Evolutionary conservation across 2,888 invertebrate species (phyloP).

Genomic region (Mimas tiliae): DNA sequence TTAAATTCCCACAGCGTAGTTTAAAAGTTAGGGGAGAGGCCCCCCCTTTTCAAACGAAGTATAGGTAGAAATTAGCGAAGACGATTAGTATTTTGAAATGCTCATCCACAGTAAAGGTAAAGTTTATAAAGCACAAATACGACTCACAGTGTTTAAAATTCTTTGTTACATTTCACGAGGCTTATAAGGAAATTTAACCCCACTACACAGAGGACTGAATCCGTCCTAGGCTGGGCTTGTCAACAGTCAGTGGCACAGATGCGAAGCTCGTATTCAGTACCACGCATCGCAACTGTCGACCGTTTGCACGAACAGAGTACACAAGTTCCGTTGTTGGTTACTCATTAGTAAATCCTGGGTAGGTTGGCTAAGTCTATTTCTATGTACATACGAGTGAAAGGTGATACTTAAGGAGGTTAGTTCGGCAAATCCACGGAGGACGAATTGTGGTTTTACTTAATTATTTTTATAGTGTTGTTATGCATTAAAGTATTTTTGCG

Average conservation of each 20-base stretch:
- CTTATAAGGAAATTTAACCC: background rate
- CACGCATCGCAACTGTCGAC: conserved; percentile 68
- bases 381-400: conserved; percentile 12
- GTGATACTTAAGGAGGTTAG: conserved; percentile 11
- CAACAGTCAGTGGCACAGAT: conserved; percentile 53
- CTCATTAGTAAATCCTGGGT: conserved; percentile 35
- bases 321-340: conserved; percentile 44
- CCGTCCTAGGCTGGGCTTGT: conserved; percentile 41
- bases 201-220: background rate
- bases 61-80: background rate
- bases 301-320: conserved; percentile 56
- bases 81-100: background rate
- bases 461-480: background rate
- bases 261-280: conserved; percentile 59
- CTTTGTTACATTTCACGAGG: background rate
- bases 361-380: conserved; percentile 21
- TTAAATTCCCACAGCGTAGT: too few species aligned
- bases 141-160: background rate
- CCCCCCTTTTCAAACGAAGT: too few species aligned
- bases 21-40: too few species aligned
- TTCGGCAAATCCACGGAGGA: background rate
- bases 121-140: background rate
- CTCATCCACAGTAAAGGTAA: background rate
- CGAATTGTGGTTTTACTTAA: background rate
- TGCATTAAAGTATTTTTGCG: background rate